Evolutionary conservation across 2,113 vertebrate genomes (phyloP).

Genomic region (Tetrax tetrax): DNA sequence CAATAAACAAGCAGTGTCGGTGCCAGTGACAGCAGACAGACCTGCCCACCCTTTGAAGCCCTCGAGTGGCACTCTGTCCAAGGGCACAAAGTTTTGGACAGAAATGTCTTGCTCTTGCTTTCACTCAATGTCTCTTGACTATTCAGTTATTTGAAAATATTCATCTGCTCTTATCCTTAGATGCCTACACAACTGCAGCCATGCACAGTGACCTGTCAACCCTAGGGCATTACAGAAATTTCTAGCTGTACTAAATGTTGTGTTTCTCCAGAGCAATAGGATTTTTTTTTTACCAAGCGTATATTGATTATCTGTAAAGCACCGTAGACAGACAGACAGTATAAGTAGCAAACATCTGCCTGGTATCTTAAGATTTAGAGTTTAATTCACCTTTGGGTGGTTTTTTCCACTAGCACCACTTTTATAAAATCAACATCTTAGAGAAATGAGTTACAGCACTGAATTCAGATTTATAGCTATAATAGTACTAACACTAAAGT

Average conservation of each 20-base stretch:
- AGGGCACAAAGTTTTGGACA: not conserved
- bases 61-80: not conserved
- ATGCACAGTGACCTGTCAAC: not conserved
- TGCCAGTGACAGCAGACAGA: not conserved
- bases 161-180: not conserved
- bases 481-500: not conserved
- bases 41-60: not conserved
- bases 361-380: not conserved
- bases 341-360: not conserved
- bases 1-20: not conserved
- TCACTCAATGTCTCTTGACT: not conserved
- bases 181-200: not conserved
- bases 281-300: not conserved
- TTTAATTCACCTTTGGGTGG: not conserved
- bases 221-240: not conserved
- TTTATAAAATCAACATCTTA: not conserved
- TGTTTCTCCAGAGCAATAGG: not conserved
- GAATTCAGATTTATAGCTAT: not conserved
- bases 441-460: not conserved
- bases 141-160: not conserved
- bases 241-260: not conserved
- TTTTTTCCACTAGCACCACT: not conserved
- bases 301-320: conserved; percentile 36
- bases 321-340: not conserved
- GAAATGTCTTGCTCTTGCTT: not conserved